These are phyloP conservation scores for Drosophila subsilvestris DNA, from an alignment of 2,888 invertebrate species.

Conservation along the genomic window DNA sequence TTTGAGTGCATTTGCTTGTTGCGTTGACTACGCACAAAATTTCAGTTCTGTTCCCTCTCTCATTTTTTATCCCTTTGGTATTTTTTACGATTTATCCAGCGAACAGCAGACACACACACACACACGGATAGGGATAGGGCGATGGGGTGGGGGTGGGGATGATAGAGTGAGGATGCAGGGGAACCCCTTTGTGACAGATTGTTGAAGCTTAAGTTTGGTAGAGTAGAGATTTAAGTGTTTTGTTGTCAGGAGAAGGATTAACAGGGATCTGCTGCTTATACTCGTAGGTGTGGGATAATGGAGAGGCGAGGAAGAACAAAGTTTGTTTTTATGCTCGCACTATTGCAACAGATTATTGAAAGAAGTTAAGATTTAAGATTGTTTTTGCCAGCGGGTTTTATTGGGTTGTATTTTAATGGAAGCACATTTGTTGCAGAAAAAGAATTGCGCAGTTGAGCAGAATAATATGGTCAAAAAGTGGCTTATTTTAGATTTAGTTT, in stretches of 20 bases:
- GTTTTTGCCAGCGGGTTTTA: background rate
- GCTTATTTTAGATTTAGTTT: background rate
- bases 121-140: background rate
- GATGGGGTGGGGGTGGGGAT: too few species aligned
- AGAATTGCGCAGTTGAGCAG: too few species aligned
- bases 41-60: slow-evolving; percentile 37
- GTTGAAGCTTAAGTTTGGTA: slow-evolving; percentile 33
- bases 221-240: slow-evolving; percentile 4
- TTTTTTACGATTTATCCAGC: slow-evolving; percentile 65
- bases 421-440: too few species aligned
- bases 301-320: background rate
- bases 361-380: background rate
- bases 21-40: slow-evolving; percentile 60
- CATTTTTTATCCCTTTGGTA: slow-evolving; percentile 18
- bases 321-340: slow-evolving; percentile 7
- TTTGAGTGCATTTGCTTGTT: slow-evolving; percentile 76
- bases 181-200: slow-evolving; percentile 72
- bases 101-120: slow-evolving; percentile 21
- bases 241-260: slow-evolving; percentile 9
- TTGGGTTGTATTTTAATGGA: background rate
- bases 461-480: background rate
- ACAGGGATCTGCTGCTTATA: slow-evolving; percentile 4
- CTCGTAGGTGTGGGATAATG: background rate
- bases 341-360: slow-evolving; percentile 7
- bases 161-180: background rate